Evolutionary conservation across 2,113 vertebrate species (phyloP).

Genomic region (Pithys albifrons): DNA sequence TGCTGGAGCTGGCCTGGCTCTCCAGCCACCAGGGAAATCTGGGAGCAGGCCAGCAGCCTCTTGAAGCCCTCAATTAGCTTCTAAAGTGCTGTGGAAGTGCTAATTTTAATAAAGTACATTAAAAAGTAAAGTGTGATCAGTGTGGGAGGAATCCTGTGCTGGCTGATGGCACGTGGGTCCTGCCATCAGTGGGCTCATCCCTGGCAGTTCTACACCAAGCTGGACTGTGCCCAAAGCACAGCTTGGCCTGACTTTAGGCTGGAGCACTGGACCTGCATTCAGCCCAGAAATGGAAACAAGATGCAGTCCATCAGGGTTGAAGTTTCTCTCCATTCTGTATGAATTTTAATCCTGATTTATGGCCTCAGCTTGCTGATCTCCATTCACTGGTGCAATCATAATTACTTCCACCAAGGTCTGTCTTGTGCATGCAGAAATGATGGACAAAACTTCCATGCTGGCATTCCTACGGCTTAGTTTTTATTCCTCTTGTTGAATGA

Average conservation of each 20-base stretch:
- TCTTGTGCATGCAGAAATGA: background rate
- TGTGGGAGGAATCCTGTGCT: background rate
- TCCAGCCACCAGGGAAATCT: background rate
- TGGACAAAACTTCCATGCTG: background rate
- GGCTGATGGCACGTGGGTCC: background rate
- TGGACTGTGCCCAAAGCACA: background rate
- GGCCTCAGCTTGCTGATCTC: background rate
- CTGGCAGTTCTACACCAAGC: background rate
- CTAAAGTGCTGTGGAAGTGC: background rate
- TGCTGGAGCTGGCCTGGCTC: background rate
- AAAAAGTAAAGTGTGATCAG: background rate
- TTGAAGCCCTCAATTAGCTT: background rate
- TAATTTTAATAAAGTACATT: slow-evolving; percentile 19
- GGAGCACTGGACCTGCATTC: background rate
- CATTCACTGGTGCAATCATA: background rate
- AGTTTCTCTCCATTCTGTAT: background rate
- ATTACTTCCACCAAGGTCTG: background rate
- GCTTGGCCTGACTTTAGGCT: background rate
- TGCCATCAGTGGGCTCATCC: background rate
- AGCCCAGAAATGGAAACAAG: background rate
- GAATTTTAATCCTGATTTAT: background rate
- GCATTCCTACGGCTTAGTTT: background rate
- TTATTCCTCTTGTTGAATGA: background rate
- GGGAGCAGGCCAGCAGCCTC: slow-evolving; percentile 15
- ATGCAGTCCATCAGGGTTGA: background rate